A percentile compares a stretch with the other conserved stretches of the same genome.
These are phyloP conservation scores for Caenorhabditis auriculariae DNA, from an alignment of 2,888 invertebrate species.

Conservation along the genomic window DNA sequence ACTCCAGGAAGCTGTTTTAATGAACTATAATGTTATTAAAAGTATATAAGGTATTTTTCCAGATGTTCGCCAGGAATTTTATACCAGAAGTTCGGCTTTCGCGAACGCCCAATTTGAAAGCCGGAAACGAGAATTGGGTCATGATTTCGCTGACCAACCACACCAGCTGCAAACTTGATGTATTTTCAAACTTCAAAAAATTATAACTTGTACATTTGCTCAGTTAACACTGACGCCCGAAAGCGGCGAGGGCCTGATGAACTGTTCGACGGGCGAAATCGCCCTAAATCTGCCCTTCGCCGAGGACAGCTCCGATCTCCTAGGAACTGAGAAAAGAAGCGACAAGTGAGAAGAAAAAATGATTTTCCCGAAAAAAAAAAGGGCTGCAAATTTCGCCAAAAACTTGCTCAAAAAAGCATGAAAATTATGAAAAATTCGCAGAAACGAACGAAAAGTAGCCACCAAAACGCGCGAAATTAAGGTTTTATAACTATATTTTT, in stretches of 20 bases:
- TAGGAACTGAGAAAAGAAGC: no score
- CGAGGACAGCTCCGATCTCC: no score
- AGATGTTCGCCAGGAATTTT: conserved; percentile 45
- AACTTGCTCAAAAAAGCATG: no score
- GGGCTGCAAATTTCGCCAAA: no score
- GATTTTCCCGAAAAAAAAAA: no score
- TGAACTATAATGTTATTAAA: neutral
- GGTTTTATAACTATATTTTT: no score
- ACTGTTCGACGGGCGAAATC: conserved; percentile 10
- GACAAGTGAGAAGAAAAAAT: no score
- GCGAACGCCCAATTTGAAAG: conserved; percentile 24
- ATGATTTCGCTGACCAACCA: conserved; percentile 42
- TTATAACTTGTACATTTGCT: neutral
- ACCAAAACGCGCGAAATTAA: neutral
- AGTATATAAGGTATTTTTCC: conserved; percentile 3
- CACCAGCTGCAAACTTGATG: conserved; percentile 27
- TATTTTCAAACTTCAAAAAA: conserved; percentile 4
- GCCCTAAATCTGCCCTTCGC: no score
- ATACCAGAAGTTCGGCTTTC: conserved; percentile 50
- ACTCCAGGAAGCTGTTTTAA: no score
- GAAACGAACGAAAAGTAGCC: neutral
- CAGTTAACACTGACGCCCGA: conserved; percentile 13
- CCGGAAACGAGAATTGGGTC: conserved; percentile 22
- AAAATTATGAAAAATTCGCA: neutral
- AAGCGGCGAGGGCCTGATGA: conserved; percentile 5